Conservation (phyloP, 2,113 vertebrate genomes). For the Menidia beryllina region DNA sequence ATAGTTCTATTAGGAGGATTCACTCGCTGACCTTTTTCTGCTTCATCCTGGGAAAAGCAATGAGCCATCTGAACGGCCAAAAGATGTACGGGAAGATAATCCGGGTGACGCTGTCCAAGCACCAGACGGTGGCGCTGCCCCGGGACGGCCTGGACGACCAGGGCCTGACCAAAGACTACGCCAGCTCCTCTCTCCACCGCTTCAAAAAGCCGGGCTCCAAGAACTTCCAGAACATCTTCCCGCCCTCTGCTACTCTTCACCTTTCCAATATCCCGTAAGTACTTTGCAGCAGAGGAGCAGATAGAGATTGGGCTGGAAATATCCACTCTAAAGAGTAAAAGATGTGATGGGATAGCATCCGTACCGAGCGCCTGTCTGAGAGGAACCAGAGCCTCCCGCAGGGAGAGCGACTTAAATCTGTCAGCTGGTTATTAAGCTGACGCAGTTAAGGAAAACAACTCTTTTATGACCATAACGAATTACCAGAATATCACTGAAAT, state of each 20-base stretch:
- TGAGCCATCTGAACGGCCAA: constrained; percentile 98
- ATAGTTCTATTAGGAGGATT: background rate
- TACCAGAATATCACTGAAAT: too few relatives aligned
- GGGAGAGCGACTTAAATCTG: too few relatives aligned
- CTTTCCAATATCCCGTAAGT: constrained; percentile 98
- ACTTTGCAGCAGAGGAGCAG: background rate
- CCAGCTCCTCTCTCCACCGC: constrained; percentile 96
- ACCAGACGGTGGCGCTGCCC: constrained; percentile 95
- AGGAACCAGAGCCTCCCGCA: too few relatives aligned
- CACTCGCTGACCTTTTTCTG: background rate
- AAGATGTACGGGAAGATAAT: constrained; percentile 99
- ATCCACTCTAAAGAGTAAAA: too few relatives aligned
- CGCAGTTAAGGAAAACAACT: too few relatives aligned
- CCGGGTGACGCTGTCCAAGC: constrained; percentile 95
- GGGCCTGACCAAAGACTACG: constrained; percentile 96
- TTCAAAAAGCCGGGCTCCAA: constrained; percentile 98
- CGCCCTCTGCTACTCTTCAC: constrained; percentile 95
- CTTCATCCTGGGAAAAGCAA: constrained; percentile 78
- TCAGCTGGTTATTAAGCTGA: too few relatives aligned
- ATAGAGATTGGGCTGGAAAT: too few relatives aligned
- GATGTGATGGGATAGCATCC: too few relatives aligned
- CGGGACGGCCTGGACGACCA: constrained; percentile 97
- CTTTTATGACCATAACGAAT: too few relatives aligned
- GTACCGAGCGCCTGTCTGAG: too few relatives aligned
- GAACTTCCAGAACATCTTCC: constrained; percentile 98